Base-by-base conservation (phyloP, 2,113 vertebrate genomes). In the Ivindomyrus marchei region DNA sequence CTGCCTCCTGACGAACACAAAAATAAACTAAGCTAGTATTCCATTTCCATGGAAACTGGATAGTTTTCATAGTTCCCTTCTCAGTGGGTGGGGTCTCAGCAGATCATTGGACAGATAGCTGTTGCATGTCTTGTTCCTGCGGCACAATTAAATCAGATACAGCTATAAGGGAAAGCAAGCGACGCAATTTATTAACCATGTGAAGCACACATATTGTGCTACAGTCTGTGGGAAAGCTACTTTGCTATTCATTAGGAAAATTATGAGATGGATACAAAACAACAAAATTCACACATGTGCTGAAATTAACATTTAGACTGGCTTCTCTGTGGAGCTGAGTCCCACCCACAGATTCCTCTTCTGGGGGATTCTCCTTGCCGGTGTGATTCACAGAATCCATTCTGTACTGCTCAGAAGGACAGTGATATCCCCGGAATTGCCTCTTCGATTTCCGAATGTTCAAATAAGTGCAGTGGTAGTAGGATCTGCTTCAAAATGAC, bases 31-130 rank as follows among this genome's bases (percentile, higher is more conserved):
- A 95, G 95, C 94, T 94, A 96, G 94, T 94, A 94, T 93, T 95
- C 93, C 93, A 95, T 96, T 95, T 94, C 95, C 95, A 96, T 96
- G 95, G 95, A 94, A 96, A 96, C 95, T 93, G 95, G 95, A 95
- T 94, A 95, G 94, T 96, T 96, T 95, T 96, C 95, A 96, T 95
- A 95, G 95, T 95, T 96, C 95, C 91, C 93, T 95, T 95, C 94
- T 92, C 94, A 95, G 95, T 95, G 94, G 93, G 94, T 94, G 94
- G 94, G 93, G 94, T 92, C 95, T 94, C 94, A 94, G 94, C 93
- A 93, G 95, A 95, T 96, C 95, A 94, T 93, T 94, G 95, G 94
- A 94, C 94, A 95, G 95, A 95, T 96, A 95, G 95, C 94, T 94
- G 93, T 93, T 80, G 36, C 74, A 80, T 80, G 74, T 80, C 31